These are phyloP conservation scores for Drosophila glabriapex DNA, from an alignment of 2,888 invertebrate species.

Conservation along the genomic window DNA sequence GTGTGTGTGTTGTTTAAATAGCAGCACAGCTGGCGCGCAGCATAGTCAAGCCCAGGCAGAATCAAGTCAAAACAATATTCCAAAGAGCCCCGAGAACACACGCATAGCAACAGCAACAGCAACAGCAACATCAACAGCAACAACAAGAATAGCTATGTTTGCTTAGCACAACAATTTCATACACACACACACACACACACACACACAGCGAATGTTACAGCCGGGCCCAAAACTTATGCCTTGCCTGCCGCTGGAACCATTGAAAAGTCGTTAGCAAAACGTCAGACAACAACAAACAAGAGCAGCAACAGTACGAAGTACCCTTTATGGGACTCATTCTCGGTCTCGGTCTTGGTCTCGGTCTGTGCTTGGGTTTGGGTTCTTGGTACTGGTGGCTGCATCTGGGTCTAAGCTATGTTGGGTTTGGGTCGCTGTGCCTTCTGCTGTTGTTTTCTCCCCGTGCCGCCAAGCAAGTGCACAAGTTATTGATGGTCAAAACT, in stretches of 20 bases:
- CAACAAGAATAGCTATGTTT: slow-evolving; percentile 55
- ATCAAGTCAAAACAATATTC: slow-evolving; percentile 75
- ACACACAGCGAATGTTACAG: slow-evolving; percentile 29
- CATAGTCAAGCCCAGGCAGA: slow-evolving; percentile 34
- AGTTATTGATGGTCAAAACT: slow-evolving; percentile 38
- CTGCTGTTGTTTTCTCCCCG: not conserved
- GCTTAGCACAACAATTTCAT: slow-evolving; percentile 55
- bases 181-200: slow-evolving; percentile 33
- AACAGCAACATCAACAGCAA: slow-evolving; percentile 22
- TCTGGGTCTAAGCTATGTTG: slow-evolving; percentile 1
- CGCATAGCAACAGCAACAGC: slow-evolving; percentile 26
- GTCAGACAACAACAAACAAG: slow-evolving; percentile 64
- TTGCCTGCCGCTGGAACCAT: slow-evolving; percentile 68
- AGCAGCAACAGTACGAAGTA: slow-evolving; percentile 16
- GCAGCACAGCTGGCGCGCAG: slow-evolving; percentile 68
- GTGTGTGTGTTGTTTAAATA: slow-evolving; percentile 47
- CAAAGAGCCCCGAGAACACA: slow-evolving; percentile 38
- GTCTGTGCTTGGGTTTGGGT: not conserved
- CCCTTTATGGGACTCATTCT: slow-evolving; percentile 30
- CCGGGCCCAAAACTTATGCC: slow-evolving; percentile 69
- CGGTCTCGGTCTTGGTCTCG: not conserved
- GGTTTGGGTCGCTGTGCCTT: not conserved
- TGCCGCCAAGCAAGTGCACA: not conserved
- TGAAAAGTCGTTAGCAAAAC: slow-evolving; percentile 80
- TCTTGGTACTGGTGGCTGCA: not conserved